These are phyloP conservation scores for Salvelinus sp. DNA, from an alignment of 2,113 vertebrate genomes.

Conservation along the genomic window DNA sequence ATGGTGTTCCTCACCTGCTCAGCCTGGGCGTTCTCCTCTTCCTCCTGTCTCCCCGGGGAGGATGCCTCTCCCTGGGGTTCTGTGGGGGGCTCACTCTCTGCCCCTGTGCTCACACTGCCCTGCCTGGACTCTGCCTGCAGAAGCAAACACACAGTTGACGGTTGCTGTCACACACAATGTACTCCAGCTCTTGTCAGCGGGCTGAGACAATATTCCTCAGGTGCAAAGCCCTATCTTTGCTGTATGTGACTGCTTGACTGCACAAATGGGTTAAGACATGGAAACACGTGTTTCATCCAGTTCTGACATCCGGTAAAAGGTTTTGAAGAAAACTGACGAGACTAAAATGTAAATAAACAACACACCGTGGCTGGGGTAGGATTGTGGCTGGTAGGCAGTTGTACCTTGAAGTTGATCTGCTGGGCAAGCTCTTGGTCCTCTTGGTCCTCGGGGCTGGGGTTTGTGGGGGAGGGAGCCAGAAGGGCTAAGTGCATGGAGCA, in stretches of 20 bases:
- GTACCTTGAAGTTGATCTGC: slow-evolving; percentile 97
- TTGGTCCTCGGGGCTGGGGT: slow-evolving; percentile 81
- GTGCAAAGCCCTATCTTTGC: neutral
- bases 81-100: slow-evolving; percentile 16
- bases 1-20: slow-evolving; percentile 6
- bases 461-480: slow-evolving; percentile 80
- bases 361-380: neutral
- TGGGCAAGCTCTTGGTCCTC: slow-evolving; percentile 89
- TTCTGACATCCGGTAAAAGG: neutral
- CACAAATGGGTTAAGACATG: neutral
- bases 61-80: slow-evolving; percentile 27
- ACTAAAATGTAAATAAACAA: neutral
- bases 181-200: neutral
- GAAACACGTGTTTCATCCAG: neutral
- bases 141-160: slow-evolving; percentile 9
- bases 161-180: slow-evolving; percentile 8
- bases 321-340: neutral
- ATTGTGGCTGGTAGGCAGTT: neutral
- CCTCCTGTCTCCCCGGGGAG: slow-evolving; percentile 25
- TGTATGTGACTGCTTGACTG: neutral
- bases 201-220: neutral
- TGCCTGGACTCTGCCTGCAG: slow-evolving; percentile 68
- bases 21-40: slow-evolving; percentile 60
- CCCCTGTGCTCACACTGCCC: slow-evolving; percentile 39
- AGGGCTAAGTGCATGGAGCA: slow-evolving; percentile 86